phyloP scores from a whole-genome alignment of 2,797 vertebrate species.

The Apogon hyalosoma region DNA sequence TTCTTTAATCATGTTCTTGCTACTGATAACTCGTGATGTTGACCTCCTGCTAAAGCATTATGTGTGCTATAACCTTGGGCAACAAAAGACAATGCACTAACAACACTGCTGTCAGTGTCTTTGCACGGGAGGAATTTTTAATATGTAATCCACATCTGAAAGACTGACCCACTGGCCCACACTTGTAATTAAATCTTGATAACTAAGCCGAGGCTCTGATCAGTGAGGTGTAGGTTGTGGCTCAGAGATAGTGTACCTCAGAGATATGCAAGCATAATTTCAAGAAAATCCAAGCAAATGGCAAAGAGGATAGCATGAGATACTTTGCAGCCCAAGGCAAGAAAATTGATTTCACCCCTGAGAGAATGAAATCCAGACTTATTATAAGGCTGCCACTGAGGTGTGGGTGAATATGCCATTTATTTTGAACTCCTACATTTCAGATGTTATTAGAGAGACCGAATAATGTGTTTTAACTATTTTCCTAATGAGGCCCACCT shows the following conservation, averaged over 20 bases:
- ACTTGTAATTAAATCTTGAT: slow-evolving; percentile 35
- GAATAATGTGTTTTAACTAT: slow-evolving; percentile 23
- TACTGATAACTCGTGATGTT: background rate
- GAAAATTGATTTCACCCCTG: slow-evolving; percentile 23
- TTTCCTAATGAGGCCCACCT: slow-evolving; percentile 12
- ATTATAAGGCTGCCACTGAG: slow-evolving; percentile 18
- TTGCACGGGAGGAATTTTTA: slow-evolving; percentile 6
- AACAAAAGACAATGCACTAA: slow-evolving; percentile 3
- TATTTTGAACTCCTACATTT: slow-evolving; percentile 11
- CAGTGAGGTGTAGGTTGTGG: background rate
- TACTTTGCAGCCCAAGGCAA: slow-evolving; percentile 23
- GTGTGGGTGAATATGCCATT: slow-evolving; percentile 21
- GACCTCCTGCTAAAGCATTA: background rate
- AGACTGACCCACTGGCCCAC: slow-evolving; percentile 2
- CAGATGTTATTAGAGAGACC: slow-evolving; percentile 16
- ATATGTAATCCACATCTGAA: slow-evolving; percentile 7
- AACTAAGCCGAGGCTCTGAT: background rate
- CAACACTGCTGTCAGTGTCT: background rate
- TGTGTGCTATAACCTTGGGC: background rate
- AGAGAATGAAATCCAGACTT: slow-evolving; percentile 16
- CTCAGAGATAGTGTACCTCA: slow-evolving; percentile 4
- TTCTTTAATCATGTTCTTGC: background rate
- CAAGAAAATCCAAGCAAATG: background rate
- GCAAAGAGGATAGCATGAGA: background rate
- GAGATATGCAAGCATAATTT: slow-evolving; percentile 8